A percentile compares a stretch with the other conserved stretches of the same genome.
These are phyloP conservation scores for Epirrhoe alternata DNA, from an alignment of 2,888 invertebrate species.

Conservation along the genomic window DNA sequence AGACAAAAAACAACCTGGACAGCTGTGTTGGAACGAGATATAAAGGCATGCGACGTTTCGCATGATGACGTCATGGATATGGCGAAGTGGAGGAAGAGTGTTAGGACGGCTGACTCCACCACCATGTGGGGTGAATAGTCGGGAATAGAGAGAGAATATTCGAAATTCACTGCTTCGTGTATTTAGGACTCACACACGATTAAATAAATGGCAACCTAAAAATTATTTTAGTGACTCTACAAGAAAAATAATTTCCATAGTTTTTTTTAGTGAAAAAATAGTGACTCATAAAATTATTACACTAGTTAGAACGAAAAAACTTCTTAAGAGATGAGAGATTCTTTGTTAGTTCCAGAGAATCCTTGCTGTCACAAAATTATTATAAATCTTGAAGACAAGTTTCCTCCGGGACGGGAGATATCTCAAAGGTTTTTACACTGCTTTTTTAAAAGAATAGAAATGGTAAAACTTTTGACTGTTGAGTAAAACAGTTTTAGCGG, in stretches of 20 bases:
- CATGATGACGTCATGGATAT: no score
- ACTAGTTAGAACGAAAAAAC: slow-evolving; percentile 21
- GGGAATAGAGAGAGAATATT: no score
- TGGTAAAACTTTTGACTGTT: slow-evolving; percentile 40
- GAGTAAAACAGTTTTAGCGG: slow-evolving; percentile 36
- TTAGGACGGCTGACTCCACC: no score
- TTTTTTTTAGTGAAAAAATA: neutral
- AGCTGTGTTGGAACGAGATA: no score
- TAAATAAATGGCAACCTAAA: no score
- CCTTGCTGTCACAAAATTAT: slow-evolving; percentile 42
- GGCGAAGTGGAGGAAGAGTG: no score
- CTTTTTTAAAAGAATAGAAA: slow-evolving; percentile 34
- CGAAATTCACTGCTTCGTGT: no score
- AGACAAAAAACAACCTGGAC: no score
- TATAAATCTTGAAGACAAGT: slow-evolving; percentile 47
- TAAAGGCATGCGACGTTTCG: no score
- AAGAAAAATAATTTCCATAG: neutral
- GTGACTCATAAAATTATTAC: slow-evolving; percentile 19
- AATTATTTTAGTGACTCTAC: no score
- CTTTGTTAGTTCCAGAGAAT: slow-evolving; percentile 37
- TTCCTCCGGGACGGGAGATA: slow-evolving; percentile 37
- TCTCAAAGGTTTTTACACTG: slow-evolving; percentile 40
- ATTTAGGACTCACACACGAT: no score
- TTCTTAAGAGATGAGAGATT: slow-evolving; percentile 15
- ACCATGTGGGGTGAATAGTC: no score